These are phyloP conservation scores for Antigone vipio DNA, from an alignment of 2,113 vertebrate species.

Conservation along the genomic window DNA sequence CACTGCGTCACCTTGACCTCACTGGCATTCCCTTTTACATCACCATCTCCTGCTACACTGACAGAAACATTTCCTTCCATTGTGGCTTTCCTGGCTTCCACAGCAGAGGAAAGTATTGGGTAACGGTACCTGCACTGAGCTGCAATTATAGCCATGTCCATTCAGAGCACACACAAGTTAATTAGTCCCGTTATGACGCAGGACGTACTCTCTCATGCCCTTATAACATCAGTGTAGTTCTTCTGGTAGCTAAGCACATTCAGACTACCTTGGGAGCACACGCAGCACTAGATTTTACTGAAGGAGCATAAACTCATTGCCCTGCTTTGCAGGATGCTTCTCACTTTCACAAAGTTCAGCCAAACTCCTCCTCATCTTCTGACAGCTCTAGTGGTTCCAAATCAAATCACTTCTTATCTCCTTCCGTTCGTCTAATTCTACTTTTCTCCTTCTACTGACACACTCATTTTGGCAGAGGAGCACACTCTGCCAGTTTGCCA, in stretches of 20 bases:
- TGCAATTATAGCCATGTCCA: not conserved
- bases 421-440: slow-evolving; percentile 55
- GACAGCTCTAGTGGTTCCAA: slow-evolving; percentile 60
- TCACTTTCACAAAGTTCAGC: slow-evolving; percentile 64
- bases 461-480: slow-evolving; percentile 54
- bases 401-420: slow-evolving; percentile 59
- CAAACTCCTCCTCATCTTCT: slow-evolving; percentile 67
- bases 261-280: not conserved
- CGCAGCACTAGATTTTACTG: not conserved
- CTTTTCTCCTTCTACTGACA: slow-evolving; percentile 58
- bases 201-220: not conserved
- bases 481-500: slow-evolving; percentile 47
- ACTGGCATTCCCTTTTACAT: not conserved
- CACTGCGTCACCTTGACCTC: not conserved
- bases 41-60: not conserved
- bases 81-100: not conserved
- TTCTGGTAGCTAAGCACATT: not conserved
- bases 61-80: not conserved
- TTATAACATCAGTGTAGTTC: fast-evolving
- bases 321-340: slow-evolving; percentile 57
- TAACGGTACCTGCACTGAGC: not conserved
- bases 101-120: not conserved
- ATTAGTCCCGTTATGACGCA: not conserved
- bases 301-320: slow-evolving; percentile 41
- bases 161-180: not conserved